Evolutionary conservation across 2,113 vertebrate species (phyloP), one percentile per base, ranked within the genome.

Genomic region (Lepus americanus): DNA sequence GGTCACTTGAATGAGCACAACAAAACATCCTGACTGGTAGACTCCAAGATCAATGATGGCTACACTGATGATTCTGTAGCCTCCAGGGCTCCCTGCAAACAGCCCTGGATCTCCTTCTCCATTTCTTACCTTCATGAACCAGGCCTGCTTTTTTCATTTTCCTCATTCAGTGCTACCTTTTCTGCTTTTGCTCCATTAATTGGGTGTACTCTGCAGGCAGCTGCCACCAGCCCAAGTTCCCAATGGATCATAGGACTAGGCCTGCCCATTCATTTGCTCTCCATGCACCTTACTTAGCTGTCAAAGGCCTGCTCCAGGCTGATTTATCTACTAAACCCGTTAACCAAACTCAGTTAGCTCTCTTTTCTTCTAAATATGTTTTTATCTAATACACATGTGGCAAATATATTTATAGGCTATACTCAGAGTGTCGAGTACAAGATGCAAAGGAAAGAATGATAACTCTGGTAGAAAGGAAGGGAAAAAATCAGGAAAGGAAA

Each of bases 361-460:
- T 79, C 66, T 79, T 89, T 83, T 49, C 88, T 29, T 90, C 64
- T 90, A 83, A 82, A 67, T 78, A 92, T 10, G 10, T 74, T 90
- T 95, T 96, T 95, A 92, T 94, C 85, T 92, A 92, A 90, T 39
- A 79, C 11, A 53, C 78, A 88, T 36, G 53, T 20, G 29, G 25
- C 44, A 74, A 94, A 94, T 85, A 90, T 85, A 96, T 96, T 96
- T 96, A 96, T 76, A 96, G 92, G 25, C 69, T 79, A 9, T 81
- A 95, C 61, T 87, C 77, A 69, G 73, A 94, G 95, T 95, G 92
- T 92, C 74, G 90, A 80, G 78, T 95, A 95, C 82, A 95, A 94
- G 93, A 89, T 64, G 49, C 77, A 96, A 87, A 90, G 27, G 93
- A 87, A 17, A 90, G 49, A 55, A 82, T 88, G 94, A 91, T 89